Evolutionary conservation across 2,888 invertebrate species (phyloP).

Genomic region (Balanococcus diminutus): DNA sequence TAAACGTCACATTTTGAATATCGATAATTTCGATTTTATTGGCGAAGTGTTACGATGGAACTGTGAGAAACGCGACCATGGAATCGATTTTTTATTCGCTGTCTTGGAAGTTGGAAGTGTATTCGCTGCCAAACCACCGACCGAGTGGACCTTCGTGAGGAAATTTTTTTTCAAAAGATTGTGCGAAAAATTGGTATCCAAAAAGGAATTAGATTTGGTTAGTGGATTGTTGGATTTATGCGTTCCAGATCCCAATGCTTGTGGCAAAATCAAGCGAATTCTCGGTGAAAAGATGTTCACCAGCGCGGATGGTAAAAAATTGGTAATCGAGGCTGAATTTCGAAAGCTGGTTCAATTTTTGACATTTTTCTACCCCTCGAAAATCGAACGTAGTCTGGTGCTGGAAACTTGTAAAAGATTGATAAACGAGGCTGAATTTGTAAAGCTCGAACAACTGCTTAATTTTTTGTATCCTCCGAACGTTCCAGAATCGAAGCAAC

Average conservation of each 20-base stretch:
- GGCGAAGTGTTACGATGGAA: not conserved
- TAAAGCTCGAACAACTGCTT: not conserved
- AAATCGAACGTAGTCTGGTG: not conserved
- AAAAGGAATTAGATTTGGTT: not conserved
- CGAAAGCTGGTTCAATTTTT: not conserved
- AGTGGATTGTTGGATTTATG: not conserved
- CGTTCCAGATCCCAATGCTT: not conserved
- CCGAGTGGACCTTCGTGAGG: not conserved
- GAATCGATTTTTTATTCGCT: not conserved
- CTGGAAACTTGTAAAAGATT: too few relatives aligned
- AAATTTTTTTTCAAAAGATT: not conserved
- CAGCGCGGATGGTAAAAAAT: not conserved
- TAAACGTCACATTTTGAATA: not conserved
- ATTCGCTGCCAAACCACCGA: too few relatives aligned
- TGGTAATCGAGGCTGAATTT: not conserved
- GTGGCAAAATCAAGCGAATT: not conserved
- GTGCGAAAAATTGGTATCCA: not conserved
- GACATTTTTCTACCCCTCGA: not conserved
- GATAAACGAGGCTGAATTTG: not conserved
- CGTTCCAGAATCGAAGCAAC: too few relatives aligned
- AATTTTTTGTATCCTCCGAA: not conserved
- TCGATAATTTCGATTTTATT: not conserved
- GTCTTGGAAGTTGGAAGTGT: too few relatives aligned
- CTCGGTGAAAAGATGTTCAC: not conserved
- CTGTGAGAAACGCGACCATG: not conserved